Percentiles rank a stretch among this genome's conserved stretches.
Evolutionary conservation across 1,140 invertebrate genomes (phyloP).

Genomic region (Acyrthosiphon pisum): DNA sequence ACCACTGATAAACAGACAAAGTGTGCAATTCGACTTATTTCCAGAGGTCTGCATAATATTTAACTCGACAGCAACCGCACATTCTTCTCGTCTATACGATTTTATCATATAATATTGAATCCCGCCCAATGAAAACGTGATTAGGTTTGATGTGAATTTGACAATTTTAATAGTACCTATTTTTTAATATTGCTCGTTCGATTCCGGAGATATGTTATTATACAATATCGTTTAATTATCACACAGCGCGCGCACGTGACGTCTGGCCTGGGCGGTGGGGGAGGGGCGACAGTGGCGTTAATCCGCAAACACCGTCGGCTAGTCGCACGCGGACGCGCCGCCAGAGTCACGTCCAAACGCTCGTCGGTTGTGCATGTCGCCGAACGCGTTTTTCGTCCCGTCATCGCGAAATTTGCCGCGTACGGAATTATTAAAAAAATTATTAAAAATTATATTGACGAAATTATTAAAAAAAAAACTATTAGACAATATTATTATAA

Average conservation of each 20-base stretch:
- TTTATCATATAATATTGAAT: background rate
- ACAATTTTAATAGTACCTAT: background rate
- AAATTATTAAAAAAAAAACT: too few relatives aligned
- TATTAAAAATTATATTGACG: too few relatives aligned
- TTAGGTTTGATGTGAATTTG: background rate
- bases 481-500: too few relatives aligned
- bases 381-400: background rate
- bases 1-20: background rate
- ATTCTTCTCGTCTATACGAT: background rate
- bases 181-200: background rate
- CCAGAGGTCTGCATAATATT: background rate
- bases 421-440: background rate
- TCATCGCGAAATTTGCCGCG: background rate
- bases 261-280: background rate
- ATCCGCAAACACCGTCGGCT: background rate
- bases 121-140: background rate
- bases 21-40: background rate
- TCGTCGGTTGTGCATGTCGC: background rate
- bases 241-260: background rate
- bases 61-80: background rate
- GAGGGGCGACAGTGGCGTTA: background rate
- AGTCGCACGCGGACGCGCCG: background rate
- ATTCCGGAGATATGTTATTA: background rate
- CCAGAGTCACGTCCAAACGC: conserved; percentile 39
- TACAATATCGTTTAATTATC: background rate